Base-by-base conservation (phyloP, 1,140 invertebrate species). In the Drosophila yakuba region DNA sequence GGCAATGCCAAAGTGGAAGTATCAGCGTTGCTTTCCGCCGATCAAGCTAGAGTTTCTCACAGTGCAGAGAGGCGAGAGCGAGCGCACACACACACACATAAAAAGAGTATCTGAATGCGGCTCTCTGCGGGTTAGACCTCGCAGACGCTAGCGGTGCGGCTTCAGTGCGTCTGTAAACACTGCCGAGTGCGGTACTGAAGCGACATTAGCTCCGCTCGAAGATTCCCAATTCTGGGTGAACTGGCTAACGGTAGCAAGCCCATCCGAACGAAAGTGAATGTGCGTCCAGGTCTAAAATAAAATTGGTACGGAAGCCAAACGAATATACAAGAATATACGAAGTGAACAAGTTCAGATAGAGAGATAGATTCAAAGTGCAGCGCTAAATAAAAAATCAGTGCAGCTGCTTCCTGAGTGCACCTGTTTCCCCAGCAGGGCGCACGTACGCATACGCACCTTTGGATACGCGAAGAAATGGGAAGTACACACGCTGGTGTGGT, bases 401-500 rank as follows among this genome's bases (percentile, higher is more conserved):
- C 80, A 85, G 82, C 81, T 86, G 81, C 66, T 81, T 86, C 82
- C 81, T 78, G 82, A 68, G 62, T 47, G 72, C 69, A 83, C 82
- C 79, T 64, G 74, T 43, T 51, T 52, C 20, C 36, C 39, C 23
- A 32, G 61, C 52, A 67, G 54, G 79, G 45, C 47, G 68, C 80
- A 84, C 81, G 82, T 85, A 86, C 78, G 81, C 77, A 84, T 80
- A 85, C 77, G 82, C 78, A 85, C 78, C 81, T 85, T 58, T 79
- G 79, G 79, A 62, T 67, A 80, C 78, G 81, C 77, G 74, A 71
- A 80, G 64, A 60, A 84, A 83, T 83, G 67, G 36, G 50, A 59
- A 50, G 59, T 63, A 55, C 57, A 66, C 11, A 36, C 25, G 25
- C 4, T 4, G 25, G 4, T 4, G 4, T 32, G 32, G 8, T 3